Percentiles rank a stretch among this genome's conserved stretches.
Conservation (phyloP, 2,797 vertebrate genomes). For the Staurois parvus region DNA sequence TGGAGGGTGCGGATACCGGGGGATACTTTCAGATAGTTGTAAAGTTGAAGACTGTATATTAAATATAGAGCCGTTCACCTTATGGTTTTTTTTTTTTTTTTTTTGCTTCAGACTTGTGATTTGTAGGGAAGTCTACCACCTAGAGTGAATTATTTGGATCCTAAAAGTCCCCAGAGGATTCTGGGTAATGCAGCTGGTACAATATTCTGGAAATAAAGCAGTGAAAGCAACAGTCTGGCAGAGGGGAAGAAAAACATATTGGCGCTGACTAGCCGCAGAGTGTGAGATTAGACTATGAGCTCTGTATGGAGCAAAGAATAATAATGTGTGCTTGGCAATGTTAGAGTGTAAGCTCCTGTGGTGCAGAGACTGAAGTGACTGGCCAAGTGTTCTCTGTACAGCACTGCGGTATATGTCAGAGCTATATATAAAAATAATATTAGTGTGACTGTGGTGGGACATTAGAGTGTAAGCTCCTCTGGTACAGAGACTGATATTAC, state of each 20-base stretch:
- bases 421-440: too few relatives aligned
- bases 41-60: slow-evolving; percentile 1
- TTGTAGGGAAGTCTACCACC: not conserved
- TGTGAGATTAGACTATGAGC: not conserved
- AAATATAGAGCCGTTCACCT: not conserved
- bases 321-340: too few relatives aligned
- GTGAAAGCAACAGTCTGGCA: not conserved
- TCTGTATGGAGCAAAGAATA: too few relatives aligned
- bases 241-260: not conserved
- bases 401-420: too few relatives aligned
- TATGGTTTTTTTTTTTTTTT: not conserved
- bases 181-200: not conserved
- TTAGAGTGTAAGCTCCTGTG: too few relatives aligned
- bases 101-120: not conserved
- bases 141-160: not conserved
- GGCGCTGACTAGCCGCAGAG: not conserved
- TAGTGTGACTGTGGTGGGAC: too few relatives aligned
- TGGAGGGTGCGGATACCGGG: not conserved
- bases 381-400: too few relatives aligned
- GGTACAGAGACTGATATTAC: too few relatives aligned
- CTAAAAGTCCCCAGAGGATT: not conserved
- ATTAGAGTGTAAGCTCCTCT: too few relatives aligned
- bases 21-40: not conserved
- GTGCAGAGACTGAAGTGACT: too few relatives aligned
- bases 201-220: not conserved